Evolutionary conservation across 2,797 vertebrate species (phyloP), one percentile per base, ranked within the genome.

Genomic region (Urophycis tenuis): DNA sequence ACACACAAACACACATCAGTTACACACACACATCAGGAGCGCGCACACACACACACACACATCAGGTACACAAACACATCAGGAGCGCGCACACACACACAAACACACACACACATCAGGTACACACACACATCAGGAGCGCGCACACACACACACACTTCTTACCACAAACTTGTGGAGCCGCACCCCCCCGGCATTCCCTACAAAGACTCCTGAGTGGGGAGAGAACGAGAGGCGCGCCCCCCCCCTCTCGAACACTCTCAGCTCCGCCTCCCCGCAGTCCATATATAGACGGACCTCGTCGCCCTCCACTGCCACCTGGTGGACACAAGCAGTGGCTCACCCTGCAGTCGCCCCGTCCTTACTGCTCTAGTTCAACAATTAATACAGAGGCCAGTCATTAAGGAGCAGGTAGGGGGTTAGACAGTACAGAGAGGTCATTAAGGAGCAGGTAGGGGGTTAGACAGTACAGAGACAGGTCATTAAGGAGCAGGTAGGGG

Each of bases 121-220:
- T 9, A 75, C 12, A 39, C 7, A 17, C 41, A 73, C 49, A 67
- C 75, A 80, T n/a, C n/a, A n/a, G n/a, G n/a, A n/a, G n/a, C n/a
- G n/a, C n/a, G n/a, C 36, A 60, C 31, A 71, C 36, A 41, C 12
- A 45, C n/a, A 41, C 60, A 15, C 31, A 11, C 3, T 75, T 92
- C 95, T 95, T 86, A 96, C 96, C 53, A 91, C 94, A 90, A 96
- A 98, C 84, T 89, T 94, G 29, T 95, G 93, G 33, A 96, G 74
- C 2, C 94, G 94, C 0, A 94, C 94, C 81, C 91, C 94, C 79
- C 96, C 96, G 0, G 95, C 95, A 2, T 94, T 96, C 19, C 94
- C 95, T 8, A 98, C 92, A 49, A 98, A 98, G 90, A 96, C 88
- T 35, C 95, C 96, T 0, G 95, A 95, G 29, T 94, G 92, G 69